Evolutionary conservation across 2,113 vertebrate species (phyloP).

Genomic region (Eolophus roseicapilla): DNA sequence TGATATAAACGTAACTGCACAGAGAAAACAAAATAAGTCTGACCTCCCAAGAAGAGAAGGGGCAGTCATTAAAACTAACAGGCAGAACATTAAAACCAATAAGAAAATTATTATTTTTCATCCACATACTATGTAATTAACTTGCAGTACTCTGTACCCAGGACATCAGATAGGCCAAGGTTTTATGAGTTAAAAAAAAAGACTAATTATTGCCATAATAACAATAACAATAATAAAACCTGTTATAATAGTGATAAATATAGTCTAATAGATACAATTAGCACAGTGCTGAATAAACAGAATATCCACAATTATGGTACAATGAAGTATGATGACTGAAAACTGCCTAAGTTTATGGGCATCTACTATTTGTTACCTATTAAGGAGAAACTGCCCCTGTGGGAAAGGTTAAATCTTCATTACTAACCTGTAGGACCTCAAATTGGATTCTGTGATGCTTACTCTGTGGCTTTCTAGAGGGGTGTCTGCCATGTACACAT

Average conservation of each 20-base stretch:
- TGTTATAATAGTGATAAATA: neutral
- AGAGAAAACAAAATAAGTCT: slow-evolving; percentile 22
- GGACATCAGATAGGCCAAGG: neutral
- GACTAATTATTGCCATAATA: neutral
- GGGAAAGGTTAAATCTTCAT: neutral
- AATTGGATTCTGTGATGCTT: neutral
- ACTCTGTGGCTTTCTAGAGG: neutral
- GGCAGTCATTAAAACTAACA: slow-evolving; percentile 27
- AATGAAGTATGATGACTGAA: neutral
- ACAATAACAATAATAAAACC: neutral
- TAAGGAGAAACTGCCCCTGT: neutral
- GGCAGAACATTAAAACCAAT: slow-evolving; percentile 21
- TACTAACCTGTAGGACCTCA: neutral
- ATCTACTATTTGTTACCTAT: neutral
- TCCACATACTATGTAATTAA: neutral
- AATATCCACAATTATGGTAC: neutral
- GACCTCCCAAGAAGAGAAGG: slow-evolving; percentile 8
- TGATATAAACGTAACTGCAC: neutral
- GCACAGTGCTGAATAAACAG: neutral
- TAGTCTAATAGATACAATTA: neutral
- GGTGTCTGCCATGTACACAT: neutral
- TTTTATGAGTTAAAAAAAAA: slow-evolving; percentile 14
- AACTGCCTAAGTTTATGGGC: neutral
- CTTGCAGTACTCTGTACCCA: neutral
- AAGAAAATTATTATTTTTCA: slow-evolving; percentile 31